Percentiles rank a stretch among this genome's conserved stretches.
Conservation (phyloP, 2,113 vertebrate species). For the Kobus ellipsiprymnus region DNA sequence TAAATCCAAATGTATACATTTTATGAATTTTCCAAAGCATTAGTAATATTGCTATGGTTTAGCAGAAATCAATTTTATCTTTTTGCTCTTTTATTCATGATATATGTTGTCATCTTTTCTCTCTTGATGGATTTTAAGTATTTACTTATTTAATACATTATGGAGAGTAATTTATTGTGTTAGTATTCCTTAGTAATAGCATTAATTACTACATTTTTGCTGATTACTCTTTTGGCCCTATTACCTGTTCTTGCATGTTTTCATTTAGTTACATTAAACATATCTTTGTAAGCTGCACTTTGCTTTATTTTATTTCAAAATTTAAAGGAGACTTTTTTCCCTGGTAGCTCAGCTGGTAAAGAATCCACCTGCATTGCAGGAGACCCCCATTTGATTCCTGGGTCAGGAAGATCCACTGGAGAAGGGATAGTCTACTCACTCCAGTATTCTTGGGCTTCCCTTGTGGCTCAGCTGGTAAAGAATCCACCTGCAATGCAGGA, state of each 20-base stretch:
- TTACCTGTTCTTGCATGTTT: not conserved
- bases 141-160: not conserved
- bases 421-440: not conserved
- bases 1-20: not conserved
- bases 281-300: not conserved
- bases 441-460: not conserved
- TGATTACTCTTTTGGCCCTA: not conserved
- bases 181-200: not conserved
- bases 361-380: not conserved
- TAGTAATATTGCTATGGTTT: not conserved
- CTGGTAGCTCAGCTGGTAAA: not conserved
- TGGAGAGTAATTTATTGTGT: not conserved
- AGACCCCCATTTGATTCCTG: not conserved
- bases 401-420: not conserved
- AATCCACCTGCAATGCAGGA: not conserved
- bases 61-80: not conserved
- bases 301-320: not conserved
- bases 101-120: not conserved
- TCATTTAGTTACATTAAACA: not conserved
- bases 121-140: not conserved
- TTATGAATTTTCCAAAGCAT: not conserved
- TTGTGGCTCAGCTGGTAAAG: not conserved
- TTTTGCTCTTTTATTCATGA: not conserved
- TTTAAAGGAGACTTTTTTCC: not conserved
- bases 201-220: not conserved